These are phyloP conservation scores for Lochmaea crataegi DNA, from an alignment of 2,888 invertebrate species.

Conservation along the genomic window DNA sequence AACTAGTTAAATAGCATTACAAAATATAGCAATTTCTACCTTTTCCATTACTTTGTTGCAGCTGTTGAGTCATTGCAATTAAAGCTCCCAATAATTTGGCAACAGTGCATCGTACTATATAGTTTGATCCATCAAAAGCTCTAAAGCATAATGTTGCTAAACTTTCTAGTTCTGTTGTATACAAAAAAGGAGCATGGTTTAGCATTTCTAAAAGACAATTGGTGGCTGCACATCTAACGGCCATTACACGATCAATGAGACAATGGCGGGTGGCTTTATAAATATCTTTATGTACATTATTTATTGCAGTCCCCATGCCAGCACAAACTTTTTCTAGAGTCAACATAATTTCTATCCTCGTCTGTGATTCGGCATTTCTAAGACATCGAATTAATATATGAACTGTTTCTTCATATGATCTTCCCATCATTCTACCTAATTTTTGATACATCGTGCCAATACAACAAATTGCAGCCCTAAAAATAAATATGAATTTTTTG, in stretches of 20 bases:
- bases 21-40: constrained; percentile 58
- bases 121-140: constrained; percentile 91
- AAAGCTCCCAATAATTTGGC: constrained; percentile 91
- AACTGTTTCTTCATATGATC: constrained; percentile 98
- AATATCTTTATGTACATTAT: constrained; percentile 86
- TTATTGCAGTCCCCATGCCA: constrained; percentile 95
- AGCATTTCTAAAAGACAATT: constrained; percentile 90
- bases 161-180: constrained; percentile 91
- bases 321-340: constrained; percentile 94
- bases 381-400: constrained; percentile 90
- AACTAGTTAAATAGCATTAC: background rate
- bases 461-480: constrained; percentile 94
- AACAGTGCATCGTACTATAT: constrained; percentile 91
- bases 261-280: constrained; percentile 91
- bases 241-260: constrained; percentile 90
- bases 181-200: constrained; percentile 85
- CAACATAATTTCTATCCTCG: constrained; percentile 95
- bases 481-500: constrained; percentile 48
- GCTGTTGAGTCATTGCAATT: constrained; percentile 86
- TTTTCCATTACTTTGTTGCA: constrained; percentile 64
- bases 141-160: constrained; percentile 91
- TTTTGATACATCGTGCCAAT: constrained; percentile 98
- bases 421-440: constrained; percentile 97
- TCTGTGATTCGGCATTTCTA: constrained; percentile 95
- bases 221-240: constrained; percentile 93